phyloP scores from a whole-genome alignment of 2,113 vertebrate genomes.

The Limanda limanda region DNA sequence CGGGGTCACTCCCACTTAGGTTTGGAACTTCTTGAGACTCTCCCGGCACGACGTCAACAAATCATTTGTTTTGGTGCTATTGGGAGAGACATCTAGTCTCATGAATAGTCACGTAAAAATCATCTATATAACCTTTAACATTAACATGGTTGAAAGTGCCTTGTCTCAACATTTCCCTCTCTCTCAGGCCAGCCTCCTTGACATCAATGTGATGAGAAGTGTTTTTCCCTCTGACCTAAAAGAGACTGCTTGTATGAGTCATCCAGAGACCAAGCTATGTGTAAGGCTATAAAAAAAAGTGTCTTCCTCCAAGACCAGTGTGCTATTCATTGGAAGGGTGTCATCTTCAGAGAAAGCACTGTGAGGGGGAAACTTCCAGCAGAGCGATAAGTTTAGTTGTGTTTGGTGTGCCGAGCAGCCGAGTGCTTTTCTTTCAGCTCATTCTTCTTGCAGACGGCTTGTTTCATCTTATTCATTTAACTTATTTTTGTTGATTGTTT shows the following conservation, averaged over 20 bases:
- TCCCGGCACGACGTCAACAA: no score
- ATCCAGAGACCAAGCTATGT: constrained; percentile 23
- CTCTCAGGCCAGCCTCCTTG: constrained; percentile 13
- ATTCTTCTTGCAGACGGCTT: constrained; percentile 8
- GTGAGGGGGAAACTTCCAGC: constrained; percentile 25
- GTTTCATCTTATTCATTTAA: constrained; percentile 34
- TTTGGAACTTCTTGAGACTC: no score
- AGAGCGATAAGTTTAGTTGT: constrained; percentile 5
- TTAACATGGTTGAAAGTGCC: not conserved
- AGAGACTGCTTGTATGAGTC: constrained; percentile 56
- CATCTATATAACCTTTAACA: not conserved
- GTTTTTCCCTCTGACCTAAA: constrained; percentile 41
- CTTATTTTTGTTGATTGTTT: no score
- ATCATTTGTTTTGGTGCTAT: no score
- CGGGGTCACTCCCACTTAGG: no score
- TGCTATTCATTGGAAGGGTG: constrained; percentile 28
- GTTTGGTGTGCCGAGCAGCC: not conserved
- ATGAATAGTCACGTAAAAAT: no score
- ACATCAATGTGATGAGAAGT: constrained; percentile 13
- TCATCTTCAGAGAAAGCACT: constrained; percentile 26
- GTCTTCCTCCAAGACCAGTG: constrained; percentile 10
- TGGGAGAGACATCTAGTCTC: no score
- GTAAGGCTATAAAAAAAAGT: constrained; percentile 30
- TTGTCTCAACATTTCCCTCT: constrained; percentile 6
- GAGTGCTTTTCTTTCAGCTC: not conserved